These are phyloP conservation scores for Drosophila nigricruria DNA, from an alignment of 2,888 invertebrate species.

Conservation along the genomic window DNA sequence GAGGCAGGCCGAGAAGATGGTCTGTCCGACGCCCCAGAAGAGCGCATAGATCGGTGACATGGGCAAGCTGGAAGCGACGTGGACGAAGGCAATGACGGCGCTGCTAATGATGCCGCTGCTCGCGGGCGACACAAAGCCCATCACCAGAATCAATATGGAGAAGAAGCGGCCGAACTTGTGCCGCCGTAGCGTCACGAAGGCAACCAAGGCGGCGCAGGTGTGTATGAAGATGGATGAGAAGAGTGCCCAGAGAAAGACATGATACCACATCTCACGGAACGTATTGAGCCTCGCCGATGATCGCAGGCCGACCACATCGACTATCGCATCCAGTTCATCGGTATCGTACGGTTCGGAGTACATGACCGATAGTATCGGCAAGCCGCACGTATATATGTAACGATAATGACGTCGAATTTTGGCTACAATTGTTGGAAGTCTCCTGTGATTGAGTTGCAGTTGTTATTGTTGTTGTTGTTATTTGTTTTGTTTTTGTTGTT, in stretches of 20 bases:
- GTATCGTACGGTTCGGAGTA: slow-evolving; percentile 82
- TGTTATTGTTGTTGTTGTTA: slow-evolving; percentile 18
- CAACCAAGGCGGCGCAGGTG: slow-evolving; percentile 94
- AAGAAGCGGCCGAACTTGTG: slow-evolving; percentile 98
- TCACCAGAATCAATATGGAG: slow-evolving; percentile 93
- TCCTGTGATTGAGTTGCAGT: slow-evolving; percentile 21
- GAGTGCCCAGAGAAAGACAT: slow-evolving; percentile 97
- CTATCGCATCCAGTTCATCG: slow-evolving; percentile 89
- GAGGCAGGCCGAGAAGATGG: slow-evolving; percentile 94
- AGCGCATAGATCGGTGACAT: slow-evolving; percentile 97
- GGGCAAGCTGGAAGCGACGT: slow-evolving; percentile 93
- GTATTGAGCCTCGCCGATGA: slow-evolving; percentile 89
- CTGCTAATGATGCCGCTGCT: slow-evolving; percentile 95
- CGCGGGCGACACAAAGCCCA: slow-evolving; percentile 95
- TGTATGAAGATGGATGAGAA: slow-evolving; percentile 97
- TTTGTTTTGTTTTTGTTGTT: slow-evolving; percentile 20
- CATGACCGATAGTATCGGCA: slow-evolving; percentile 67
- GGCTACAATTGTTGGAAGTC: slow-evolving; percentile 30
- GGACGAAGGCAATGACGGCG: slow-evolving; percentile 97
- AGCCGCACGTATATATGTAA: slow-evolving; percentile 5
- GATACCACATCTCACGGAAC: slow-evolving; percentile 98
- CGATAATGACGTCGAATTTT: slow-evolving; percentile 14
- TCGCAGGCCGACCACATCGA: slow-evolving; percentile 89
- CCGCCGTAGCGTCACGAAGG: slow-evolving; percentile 95
- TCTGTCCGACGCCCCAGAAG: slow-evolving; percentile 98